phyloP scores from a whole-genome alignment of 2,113 vertebrate genomes.

The Rhagologus leucostigma region DNA sequence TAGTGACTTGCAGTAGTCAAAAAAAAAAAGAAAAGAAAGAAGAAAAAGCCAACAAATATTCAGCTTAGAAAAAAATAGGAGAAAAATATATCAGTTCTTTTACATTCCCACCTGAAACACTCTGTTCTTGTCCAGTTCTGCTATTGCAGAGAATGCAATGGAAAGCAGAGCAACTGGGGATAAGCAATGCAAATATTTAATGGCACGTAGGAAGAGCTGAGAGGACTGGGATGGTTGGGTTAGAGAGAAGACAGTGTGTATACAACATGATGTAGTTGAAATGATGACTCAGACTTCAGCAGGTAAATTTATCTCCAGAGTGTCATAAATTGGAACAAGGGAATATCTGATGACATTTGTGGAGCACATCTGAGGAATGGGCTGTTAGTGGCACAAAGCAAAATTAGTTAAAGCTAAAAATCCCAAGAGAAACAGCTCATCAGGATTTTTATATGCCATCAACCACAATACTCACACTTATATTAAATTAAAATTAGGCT shows the following conservation, averaged over 20 bases:
- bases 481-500: background rate
- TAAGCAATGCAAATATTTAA: background rate
- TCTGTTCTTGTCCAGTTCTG: background rate
- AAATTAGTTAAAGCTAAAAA: background rate
- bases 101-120: background rate
- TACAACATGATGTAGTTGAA: background rate
- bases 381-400: background rate
- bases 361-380: background rate
- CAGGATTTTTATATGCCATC: background rate
- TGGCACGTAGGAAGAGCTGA: background rate
- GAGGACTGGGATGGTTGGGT: background rate
- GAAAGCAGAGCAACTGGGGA: background rate
- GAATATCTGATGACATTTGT: slow-evolving; percentile 5
- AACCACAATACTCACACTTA: background rate
- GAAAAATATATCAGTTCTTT: background rate
- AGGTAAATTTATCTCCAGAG: slow-evolving; percentile 25
- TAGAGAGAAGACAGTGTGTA: background rate
- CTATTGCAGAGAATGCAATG: background rate
- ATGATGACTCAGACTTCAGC: background rate
- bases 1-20: background rate
- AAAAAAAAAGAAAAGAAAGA: background rate
- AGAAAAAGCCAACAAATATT: background rate
- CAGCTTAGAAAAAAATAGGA: background rate
- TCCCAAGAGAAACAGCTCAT: background rate
- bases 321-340: background rate